phyloP scores from a whole-genome alignment of 2,888 invertebrate species.

The Creontiades dilutus region DNA sequence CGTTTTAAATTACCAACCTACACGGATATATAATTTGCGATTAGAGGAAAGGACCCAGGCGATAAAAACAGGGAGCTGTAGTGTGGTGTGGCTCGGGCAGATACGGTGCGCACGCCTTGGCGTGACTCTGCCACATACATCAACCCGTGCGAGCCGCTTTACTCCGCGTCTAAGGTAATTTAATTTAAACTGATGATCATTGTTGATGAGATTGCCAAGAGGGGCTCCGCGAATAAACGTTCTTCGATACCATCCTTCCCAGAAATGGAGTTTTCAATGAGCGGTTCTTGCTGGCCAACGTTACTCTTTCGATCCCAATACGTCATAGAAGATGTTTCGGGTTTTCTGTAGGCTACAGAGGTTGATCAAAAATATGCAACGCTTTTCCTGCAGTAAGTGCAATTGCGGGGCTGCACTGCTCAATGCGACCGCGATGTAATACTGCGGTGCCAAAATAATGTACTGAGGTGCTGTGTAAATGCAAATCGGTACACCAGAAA shows the following conservation, averaged over 20 bases:
- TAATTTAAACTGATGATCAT: slow-evolving; percentile 28
- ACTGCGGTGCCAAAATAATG: too few species aligned
- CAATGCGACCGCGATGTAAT: too few species aligned
- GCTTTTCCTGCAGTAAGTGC: too few species aligned
- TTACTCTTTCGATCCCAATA: too few species aligned
- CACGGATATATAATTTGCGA: neutral
- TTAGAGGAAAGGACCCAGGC: neutral
- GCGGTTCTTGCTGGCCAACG: too few species aligned
- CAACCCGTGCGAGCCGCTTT: neutral
- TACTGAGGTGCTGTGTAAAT: too few species aligned
- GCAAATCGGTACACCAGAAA: too few species aligned
- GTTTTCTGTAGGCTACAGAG: too few species aligned
- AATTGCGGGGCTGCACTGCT: too few species aligned
- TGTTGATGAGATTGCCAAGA: neutral
- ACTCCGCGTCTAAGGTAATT: slow-evolving; percentile 8
- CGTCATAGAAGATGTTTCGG: too few species aligned
- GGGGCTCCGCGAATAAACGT: neutral
- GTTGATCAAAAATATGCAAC: too few species aligned
- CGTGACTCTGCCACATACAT: slow-evolving; percentile 24
- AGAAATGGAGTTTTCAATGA: neutral
- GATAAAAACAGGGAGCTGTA: neutral
- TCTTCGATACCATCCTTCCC: neutral
- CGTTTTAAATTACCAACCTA: too few species aligned
- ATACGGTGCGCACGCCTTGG: slow-evolving; percentile 18
- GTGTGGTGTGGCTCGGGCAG: neutral